Evolutionary conservation across 2,888 invertebrate species (phyloP).

Genomic region (Venusia cambrica): DNA sequence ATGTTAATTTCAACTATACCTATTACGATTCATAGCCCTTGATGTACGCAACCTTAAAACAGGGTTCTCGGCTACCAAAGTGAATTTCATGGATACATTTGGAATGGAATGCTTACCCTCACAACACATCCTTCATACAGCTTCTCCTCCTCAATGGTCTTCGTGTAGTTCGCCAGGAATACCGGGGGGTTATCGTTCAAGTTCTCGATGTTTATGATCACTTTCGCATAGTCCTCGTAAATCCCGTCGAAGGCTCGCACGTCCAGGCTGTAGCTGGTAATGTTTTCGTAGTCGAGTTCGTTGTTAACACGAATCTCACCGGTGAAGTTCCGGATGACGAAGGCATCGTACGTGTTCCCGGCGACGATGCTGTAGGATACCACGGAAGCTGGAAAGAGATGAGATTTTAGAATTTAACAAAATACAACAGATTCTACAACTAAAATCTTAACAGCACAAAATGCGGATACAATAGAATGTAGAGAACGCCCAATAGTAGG

Average conservation of each 20-base stretch:
- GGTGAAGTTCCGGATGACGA: slow-evolving; percentile 90
- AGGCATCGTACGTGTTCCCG: slow-evolving; percentile 93
- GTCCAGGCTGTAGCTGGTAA: slow-evolving; percentile 91
- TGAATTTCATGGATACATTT: too few relatives aligned
- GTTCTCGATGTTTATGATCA: slow-evolving; percentile 92
- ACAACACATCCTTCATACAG: slow-evolving; percentile 86
- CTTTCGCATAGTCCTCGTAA: slow-evolving; percentile 90
- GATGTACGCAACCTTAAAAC: too few relatives aligned
- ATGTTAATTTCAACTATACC: too few relatives aligned
- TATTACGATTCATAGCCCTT: too few relatives aligned
- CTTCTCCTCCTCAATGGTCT: slow-evolving; percentile 88
- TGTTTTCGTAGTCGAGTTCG: slow-evolving; percentile 90
- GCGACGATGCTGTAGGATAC: slow-evolving; percentile 93
- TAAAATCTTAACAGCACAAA: too few relatives aligned
- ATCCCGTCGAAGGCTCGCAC: slow-evolving; percentile 92
- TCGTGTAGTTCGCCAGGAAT: slow-evolving; percentile 87
- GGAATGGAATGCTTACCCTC: slow-evolving; percentile 73
- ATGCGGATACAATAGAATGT: too few relatives aligned
- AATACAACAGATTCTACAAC: too few relatives aligned
- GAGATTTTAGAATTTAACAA: background rate
- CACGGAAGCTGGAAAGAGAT: slow-evolving; percentile 84
- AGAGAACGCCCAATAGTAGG: too few relatives aligned
- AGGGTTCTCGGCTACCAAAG: too few relatives aligned
- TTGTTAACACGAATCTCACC: slow-evolving; percentile 92
- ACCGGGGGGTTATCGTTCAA: slow-evolving; percentile 96